These are phyloP conservation scores for Rhinoraja longicauda DNA, from an alignment of 2,797 vertebrate species.

Conservation along the genomic window DNA sequence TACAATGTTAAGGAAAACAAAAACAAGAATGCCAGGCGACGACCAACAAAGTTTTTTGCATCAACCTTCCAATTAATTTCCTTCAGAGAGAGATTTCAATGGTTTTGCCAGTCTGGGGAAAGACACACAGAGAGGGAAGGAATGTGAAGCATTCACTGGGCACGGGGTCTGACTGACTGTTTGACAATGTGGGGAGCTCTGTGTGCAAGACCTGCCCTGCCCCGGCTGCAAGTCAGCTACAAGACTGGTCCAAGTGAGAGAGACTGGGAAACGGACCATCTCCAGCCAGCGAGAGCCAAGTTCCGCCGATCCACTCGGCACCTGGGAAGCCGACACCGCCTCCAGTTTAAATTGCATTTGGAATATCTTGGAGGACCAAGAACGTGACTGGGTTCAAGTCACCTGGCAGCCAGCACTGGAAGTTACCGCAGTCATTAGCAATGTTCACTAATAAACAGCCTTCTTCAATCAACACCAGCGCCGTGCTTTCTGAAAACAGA, in stretches of 20 bases:
- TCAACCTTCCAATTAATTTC: neutral
- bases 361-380: no score
- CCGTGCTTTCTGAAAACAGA: neutral
- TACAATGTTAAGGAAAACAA: neutral
- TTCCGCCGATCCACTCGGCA: neutral
- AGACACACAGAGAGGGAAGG: no score
- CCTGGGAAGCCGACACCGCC: neutral
- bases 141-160: neutral
- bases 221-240: neutral
- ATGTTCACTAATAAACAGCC: neutral
- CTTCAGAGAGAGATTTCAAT: no score
- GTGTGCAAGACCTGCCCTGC: neutral
- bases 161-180: neutral
- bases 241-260: neutral
- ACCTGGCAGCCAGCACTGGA: no score
- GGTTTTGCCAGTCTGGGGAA: no score
- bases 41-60: neutral
- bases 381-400: neutral
- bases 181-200: neutral
- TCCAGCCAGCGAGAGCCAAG: neutral
- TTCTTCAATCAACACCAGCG: neutral
- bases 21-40: neutral
- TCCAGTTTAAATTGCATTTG: no score
- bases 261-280: neutral
- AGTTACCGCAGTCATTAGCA: neutral